phyloP scores from a whole-genome alignment of 2,888 invertebrate genomes.

The Poecilobothrus nobilitatus region DNA sequence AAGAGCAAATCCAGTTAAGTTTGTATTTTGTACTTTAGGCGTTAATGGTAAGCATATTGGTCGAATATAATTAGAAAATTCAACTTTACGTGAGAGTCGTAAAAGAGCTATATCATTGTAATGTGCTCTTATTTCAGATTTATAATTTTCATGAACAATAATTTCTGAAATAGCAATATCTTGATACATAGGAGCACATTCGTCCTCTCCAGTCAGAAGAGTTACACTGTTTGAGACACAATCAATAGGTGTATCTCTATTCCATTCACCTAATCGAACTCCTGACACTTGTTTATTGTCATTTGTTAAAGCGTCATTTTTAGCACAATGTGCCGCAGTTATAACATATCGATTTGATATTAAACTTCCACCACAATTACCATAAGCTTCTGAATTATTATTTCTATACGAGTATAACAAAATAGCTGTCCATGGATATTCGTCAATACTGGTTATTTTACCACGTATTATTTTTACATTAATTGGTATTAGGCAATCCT shows the following conservation, averaged over 20 bases:
- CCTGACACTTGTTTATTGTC: background rate
- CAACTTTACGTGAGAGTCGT: conserved; percentile 49
- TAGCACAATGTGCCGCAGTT: conserved; percentile 50
- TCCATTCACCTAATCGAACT: conserved; percentile 43
- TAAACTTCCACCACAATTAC: conserved; percentile 42
- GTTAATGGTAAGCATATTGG: conserved; percentile 53
- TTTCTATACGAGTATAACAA: conserved; percentile 32
- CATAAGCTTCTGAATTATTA: background rate
- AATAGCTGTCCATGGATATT: conserved; percentile 51
- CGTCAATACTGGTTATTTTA: conserved; percentile 43
- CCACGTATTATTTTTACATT: conserved; percentile 44
- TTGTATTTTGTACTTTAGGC: conserved; percentile 28
- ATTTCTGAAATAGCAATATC: conserved; percentile 53
- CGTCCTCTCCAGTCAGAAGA: conserved; percentile 21
- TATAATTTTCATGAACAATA: conserved; percentile 57
- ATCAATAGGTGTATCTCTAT: conserved; percentile 32
- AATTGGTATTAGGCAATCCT: conserved; percentile 27
- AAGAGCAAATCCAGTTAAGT: conserved; percentile 41
- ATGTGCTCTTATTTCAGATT: conserved; percentile 44
- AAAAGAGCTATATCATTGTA: conserved; percentile 62
- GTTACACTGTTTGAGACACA: conserved; percentile 23
- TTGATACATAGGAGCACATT: conserved; percentile 52
- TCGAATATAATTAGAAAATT: conserved; percentile 47
- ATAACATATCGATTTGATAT: conserved; percentile 47
- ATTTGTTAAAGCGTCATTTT: conserved; percentile 27